Evolutionary conservation across 2,113 vertebrate genomes (phyloP), one percentile per base, ranked within the genome.

Genomic region (Machaerirhynchus nigripectus): DNA sequence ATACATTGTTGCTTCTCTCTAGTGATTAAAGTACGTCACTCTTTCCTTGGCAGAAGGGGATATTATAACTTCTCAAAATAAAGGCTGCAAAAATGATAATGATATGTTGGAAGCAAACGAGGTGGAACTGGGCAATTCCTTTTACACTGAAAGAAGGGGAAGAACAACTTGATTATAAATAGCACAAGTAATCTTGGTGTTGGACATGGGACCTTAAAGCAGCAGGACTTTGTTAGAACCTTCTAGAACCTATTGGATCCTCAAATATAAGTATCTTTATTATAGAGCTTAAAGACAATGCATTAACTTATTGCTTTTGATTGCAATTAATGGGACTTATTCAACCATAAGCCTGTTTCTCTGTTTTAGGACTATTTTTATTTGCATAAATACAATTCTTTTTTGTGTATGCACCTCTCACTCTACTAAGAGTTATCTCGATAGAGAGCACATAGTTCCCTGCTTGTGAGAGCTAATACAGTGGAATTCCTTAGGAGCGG

Each of bases 241-340:
- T 15, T 69, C 50, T 28, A 73, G 10, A 6, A 77, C 8, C 2
- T 24, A 17, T 14, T 0, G 0, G 7, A 17, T 59, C 23, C 19
- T 68, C 6, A 73, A 37, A 59, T 52, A 11, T 39, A 39, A 33
- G 4, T 17, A 24, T 35, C 18, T 85, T 90, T 49, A 42, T n/a
- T 49, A 13, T 19, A 79, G 46, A 83, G 10, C 15, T 83, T 75
- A 67, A 91, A 57, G 28, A 13, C 3, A 68, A 50, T 60, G 8
- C 15, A 39, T 67, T 61, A 60, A 8, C 28, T 60, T 23, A 7
- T 44, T 77, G 21, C 7, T 20, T 92, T 90, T 76, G 11, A 11
- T 61, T 91, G n/a, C 7, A 50, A 44, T 39, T 52, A 24, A 18
- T 52, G 9, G 3, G 4, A n/a, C 13, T 57, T 60, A 46, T 4